Evolutionary conservation across 2,113 vertebrate species (phyloP).

Genomic region (Scatophagus argus): DNA sequence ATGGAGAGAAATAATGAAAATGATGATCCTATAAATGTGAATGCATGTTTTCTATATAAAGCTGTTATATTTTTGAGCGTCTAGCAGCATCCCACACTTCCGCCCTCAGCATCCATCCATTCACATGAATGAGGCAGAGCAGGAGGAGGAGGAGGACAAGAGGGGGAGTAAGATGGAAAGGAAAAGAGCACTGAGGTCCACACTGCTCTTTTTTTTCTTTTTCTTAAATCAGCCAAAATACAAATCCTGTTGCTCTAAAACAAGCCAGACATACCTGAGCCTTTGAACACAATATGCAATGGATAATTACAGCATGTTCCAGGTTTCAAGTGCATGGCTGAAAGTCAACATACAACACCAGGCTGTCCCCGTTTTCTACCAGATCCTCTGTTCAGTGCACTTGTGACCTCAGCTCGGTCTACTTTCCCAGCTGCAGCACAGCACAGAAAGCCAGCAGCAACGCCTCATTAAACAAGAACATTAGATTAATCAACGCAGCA

Average conservation of each 20-base stretch:
- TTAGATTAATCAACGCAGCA: slow-evolving; percentile 47
- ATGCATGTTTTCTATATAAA: slow-evolving; percentile 37
- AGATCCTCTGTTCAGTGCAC: slow-evolving; percentile 14
- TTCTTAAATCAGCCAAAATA: slow-evolving; percentile 27
- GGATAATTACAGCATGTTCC: slow-evolving; percentile 23
- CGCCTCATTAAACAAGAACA: slow-evolving; percentile 57
- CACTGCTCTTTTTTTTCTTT: slow-evolving; percentile 27
- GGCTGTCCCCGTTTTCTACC: slow-evolving; percentile 46
- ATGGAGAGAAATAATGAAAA: slow-evolving; percentile 15
- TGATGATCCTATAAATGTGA: slow-evolving; percentile 26
- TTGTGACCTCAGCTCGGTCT: slow-evolving; percentile 48
- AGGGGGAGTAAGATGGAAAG: slow-evolving; percentile 14
- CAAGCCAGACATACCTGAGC: neutral
- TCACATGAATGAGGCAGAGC: slow-evolving; percentile 57
- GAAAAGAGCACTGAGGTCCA: slow-evolving; percentile 45
- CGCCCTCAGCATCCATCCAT: slow-evolving; percentile 64
- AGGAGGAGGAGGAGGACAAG: slow-evolving; percentile 45
- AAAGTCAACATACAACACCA: slow-evolving; percentile 38
- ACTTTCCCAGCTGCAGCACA: slow-evolving; percentile 56
- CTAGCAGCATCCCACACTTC: slow-evolving; percentile 64
- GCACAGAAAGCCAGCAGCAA: slow-evolving; percentile 52
- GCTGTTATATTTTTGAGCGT: slow-evolving; percentile 47
- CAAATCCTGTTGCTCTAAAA: slow-evolving; percentile 18
- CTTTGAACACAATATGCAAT: neutral
- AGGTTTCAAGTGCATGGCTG: neutral